Evolutionary conservation across 2,797 vertebrate species (phyloP), one percentile per base, ranked within the genome.

Genomic region (Acanthopagrus latus): DNA sequence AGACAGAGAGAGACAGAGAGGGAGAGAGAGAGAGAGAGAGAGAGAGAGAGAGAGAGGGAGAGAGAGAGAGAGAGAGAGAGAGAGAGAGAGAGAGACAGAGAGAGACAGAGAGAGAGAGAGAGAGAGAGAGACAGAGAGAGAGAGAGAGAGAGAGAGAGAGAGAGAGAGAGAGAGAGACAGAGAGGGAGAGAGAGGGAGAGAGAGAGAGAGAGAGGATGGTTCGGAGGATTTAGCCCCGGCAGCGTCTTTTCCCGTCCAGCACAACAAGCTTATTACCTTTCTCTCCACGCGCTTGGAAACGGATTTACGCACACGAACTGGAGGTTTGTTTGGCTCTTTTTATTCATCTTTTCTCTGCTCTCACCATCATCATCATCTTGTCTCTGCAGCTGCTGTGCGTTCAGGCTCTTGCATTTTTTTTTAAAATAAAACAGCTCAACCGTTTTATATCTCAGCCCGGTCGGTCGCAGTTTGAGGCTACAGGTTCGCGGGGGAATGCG

Each of bases 241-340:
- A 88, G 89, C 86, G 92, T 94, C 94, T 95, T 94, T 93, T 93
- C 81, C 83, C 89, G 93, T 92, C 77, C 92, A 93, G 63, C 89
- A 92, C 87, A 89, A 92, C 89, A 84, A 93, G 93, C 93, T 93
- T 91, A 94, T 93, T 94, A 91, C 91, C 84, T 91, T 89, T 89
- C 89, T 86, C 80, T 86, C 74, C 67, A 77, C 85, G 86, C 91
- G 90, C 90, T 60, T 89, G 91, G 83, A 88, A 89, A 92, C 93
- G 94, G 95, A 95, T 95, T 95, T 95, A 94, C 88, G 80, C 87
- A 67, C 93, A 88, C 84, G 64, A 83, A 89, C 88, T 83, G 82
- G 81, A 95, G 94, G 95, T 95, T 93, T 66, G 94, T 92, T 80
- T 62, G 20, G 20, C 16, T 81, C 62, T 25, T 5, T 88, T 86